Evolutionary conservation across 2,113 vertebrate species (phyloP).

Genomic region (Zosterops hypoxanthus): DNA sequence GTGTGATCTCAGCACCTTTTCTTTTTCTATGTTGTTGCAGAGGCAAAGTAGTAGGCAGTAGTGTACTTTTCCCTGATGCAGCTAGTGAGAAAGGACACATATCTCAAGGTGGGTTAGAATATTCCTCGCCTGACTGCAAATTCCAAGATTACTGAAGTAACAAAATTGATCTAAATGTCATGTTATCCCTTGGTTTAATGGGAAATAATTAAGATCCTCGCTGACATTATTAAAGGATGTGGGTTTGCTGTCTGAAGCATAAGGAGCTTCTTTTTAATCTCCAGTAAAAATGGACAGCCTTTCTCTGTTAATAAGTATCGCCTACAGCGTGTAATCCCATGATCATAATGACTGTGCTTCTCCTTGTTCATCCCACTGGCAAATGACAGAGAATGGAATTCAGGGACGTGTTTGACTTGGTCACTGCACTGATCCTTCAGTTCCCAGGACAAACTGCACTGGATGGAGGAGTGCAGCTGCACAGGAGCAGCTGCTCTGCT

Average conservation of each 20-base stretch:
- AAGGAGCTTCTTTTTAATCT: conserved; percentile 1
- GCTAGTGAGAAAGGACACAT: background rate
- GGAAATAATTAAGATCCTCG: background rate
- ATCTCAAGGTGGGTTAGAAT: background rate
- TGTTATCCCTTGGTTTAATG: conserved; percentile 15
- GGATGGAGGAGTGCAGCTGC: background rate
- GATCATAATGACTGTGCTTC: background rate
- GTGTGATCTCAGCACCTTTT: background rate
- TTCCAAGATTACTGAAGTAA: background rate
- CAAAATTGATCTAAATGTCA: conserved; percentile 26
- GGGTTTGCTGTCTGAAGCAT: background rate
- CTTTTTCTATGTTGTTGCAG: background rate
- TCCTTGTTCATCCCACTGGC: background rate
- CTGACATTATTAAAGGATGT: background rate
- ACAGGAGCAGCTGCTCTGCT: background rate
- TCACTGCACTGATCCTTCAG: background rate
- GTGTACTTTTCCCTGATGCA: background rate
- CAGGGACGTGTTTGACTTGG: background rate
- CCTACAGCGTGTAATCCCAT: background rate
- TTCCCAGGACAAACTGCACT: background rate
- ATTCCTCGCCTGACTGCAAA: background rate
- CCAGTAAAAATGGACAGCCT: background rate
- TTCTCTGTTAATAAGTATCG: background rate
- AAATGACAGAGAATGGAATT: background rate
- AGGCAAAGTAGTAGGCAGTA: background rate